phyloP scores from a whole-genome alignment of 2,888 invertebrate genomes.

The Oscheius sp. region DNA sequence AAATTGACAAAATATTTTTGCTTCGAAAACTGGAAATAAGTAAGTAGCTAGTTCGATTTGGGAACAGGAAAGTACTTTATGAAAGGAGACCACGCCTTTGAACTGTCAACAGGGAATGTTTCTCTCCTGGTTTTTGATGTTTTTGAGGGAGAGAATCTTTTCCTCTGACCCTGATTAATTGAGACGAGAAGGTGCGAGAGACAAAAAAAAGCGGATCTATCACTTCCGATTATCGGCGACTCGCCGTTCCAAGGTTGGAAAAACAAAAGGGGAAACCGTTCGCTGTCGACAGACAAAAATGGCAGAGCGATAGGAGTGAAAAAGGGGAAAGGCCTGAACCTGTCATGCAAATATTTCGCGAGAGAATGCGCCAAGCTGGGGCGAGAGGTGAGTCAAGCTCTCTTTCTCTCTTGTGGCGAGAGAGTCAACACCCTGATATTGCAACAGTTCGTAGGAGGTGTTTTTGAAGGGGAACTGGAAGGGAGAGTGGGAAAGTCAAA shows the following conservation, averaged over 20 bases:
- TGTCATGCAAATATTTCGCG: constrained; percentile 29
- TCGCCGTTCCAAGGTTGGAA: constrained; percentile 9
- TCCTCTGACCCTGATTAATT: too few relatives aligned
- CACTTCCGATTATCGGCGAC: too few relatives aligned
- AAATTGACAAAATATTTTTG: too few relatives aligned
- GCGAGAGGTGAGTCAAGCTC: background rate
- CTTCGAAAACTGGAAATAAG: too few relatives aligned
- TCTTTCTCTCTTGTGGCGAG: background rate
- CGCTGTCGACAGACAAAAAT: background rate
- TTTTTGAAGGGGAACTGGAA: background rate
- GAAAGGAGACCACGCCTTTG: too few relatives aligned
- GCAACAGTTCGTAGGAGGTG: constrained; percentile 13
- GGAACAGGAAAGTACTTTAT: too few relatives aligned
- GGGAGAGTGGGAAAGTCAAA: background rate
- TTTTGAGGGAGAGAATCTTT: too few relatives aligned
- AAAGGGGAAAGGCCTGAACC: too few relatives aligned
- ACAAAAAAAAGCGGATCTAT: background rate
- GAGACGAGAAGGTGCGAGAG: too few relatives aligned
- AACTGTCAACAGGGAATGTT: too few relatives aligned
- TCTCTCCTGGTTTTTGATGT: too few relatives aligned
- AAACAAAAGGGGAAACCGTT: background rate
- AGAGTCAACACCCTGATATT: background rate
- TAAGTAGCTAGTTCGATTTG: too few relatives aligned
- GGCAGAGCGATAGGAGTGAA: background rate
- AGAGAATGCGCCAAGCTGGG: constrained; percentile 9